Evolutionary conservation across 2,797 vertebrate species (phyloP), one percentile per base, ranked within the genome.

Genomic region (Microhierax caerulescens): DNA sequence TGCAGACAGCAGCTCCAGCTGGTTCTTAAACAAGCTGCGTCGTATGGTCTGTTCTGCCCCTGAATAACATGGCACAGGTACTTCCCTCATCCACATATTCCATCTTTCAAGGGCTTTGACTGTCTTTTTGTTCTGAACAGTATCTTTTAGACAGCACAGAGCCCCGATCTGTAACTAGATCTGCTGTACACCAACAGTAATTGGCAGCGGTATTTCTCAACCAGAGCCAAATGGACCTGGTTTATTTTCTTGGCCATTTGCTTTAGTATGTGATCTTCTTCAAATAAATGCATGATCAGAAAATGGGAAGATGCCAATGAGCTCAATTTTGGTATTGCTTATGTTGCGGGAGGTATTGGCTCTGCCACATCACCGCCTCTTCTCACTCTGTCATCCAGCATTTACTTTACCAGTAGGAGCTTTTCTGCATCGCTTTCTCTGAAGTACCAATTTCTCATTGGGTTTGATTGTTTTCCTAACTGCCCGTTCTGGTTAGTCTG

Each of bases 401-500:
- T 30, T 23, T 59, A 21, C n/a, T 23, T 59, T 14, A 28, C 34
- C 51, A 22, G 9, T 0, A 20, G 54, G 36, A 72, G 15, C 27
- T 88, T 80, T 39, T 36, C 54, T 60, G 37, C 45, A 7, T 7
- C 2, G 0, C 53, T 63, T 74, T 34, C 48, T 54, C 53, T 22
- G 2, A 28, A 72, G 61, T 0, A 45, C 70, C 24, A 13, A 13
- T 41, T 90, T 43, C 79, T 72, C 2, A 0, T 3, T n/a, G 79
- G 36, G 53, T 24, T 39, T 36, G 24, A 28, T 30, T 32, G 9
- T n/a, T 50, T 19, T 34, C 41, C 22, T 14, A 5, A 68, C 36
- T 0, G 0, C 24, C 50, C 0, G 0, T 8, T 50, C 56, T 67
- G 41, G 7, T 37, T 30, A 30, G 5, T 10, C 57, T 72, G 63